Evolutionary conservation across 2,113 vertebrate genomes (phyloP).

Genomic region (Thermophis baileyi): DNA sequence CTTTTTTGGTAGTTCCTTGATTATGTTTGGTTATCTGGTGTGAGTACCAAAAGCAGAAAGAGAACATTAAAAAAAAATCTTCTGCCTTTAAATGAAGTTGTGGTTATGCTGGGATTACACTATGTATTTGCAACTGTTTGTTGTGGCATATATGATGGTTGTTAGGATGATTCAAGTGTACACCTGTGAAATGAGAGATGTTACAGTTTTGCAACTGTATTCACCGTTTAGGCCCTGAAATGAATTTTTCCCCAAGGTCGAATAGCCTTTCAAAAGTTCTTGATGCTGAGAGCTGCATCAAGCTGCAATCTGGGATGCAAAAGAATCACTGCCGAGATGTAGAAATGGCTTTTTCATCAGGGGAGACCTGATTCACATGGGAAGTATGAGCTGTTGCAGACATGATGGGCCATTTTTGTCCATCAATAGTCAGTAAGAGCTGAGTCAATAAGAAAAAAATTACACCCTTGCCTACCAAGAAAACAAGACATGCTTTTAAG

Average conservation of each 20-base stretch:
- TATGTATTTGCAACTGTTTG: not conserved
- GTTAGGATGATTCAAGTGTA: not conserved
- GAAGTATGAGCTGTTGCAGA: not conserved
- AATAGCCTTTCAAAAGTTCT: not conserved
- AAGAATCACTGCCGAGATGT: not conserved
- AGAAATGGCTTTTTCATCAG: conserved; percentile 9
- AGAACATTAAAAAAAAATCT: not conserved
- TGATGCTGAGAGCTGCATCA: not conserved
- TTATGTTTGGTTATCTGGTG: too few species aligned
- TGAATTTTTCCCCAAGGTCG: not conserved
- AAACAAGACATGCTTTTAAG: not conserved
- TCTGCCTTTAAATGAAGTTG: not conserved
- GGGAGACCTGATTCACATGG: conserved; percentile 51
- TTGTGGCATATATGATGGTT: not conserved
- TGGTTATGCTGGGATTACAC: not conserved
- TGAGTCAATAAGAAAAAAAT: conserved; percentile 52
- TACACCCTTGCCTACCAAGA: not conserved
- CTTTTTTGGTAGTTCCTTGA: too few species aligned
- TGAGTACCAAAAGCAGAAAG: not conserved
- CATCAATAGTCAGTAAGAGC: conserved; percentile 6
- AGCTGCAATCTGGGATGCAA: not conserved
- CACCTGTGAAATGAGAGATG: not conserved
- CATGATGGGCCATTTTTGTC: conserved; percentile 35
- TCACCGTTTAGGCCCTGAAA: not conserved
- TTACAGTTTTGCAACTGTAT: not conserved